Conservation (phyloP, 2,888 invertebrate genomes). For the Drosophila tanythrix region DNA sequence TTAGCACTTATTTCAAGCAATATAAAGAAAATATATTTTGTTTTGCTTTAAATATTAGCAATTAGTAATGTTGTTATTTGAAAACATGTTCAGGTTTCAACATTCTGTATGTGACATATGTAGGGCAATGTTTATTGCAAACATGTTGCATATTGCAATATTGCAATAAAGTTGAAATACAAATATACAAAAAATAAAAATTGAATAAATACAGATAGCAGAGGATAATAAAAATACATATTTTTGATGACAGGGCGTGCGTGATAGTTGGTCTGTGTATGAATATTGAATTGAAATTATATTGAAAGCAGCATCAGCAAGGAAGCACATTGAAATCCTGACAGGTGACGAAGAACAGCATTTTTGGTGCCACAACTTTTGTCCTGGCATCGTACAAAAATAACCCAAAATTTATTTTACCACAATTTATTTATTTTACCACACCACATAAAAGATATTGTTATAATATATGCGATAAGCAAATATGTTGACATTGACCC, state of each 20-base stretch:
- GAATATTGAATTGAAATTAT: slow-evolving; percentile 66
- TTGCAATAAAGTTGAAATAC: slow-evolving; percentile 19
- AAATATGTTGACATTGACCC: slow-evolving; percentile 15
- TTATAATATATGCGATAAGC: background rate
- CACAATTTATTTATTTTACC: background rate
- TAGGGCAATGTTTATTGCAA: slow-evolving; percentile 38
- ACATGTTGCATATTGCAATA: slow-evolving; percentile 52
- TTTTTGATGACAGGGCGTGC: slow-evolving; percentile 4
- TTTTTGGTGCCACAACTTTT: slow-evolving; percentile 12
- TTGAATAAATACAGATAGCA: slow-evolving; percentile 11
- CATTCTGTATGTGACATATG: slow-evolving; percentile 1
- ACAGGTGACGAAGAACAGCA: slow-evolving; percentile 29
- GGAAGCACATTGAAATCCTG: slow-evolving; percentile 45
- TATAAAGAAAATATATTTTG: background rate
- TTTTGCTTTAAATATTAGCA: slow-evolving; percentile 2
- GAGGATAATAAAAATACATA: slow-evolving; percentile 43
- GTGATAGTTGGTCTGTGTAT: slow-evolving; percentile 13
- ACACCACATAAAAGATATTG: slow-evolving; percentile 6
- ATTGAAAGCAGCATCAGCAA: slow-evolving; percentile 55
- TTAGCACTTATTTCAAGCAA: background rate
- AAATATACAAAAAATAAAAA: slow-evolving; percentile 5
- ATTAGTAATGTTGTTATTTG: slow-evolving; percentile 9
- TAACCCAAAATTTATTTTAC: slow-evolving; percentile 32
- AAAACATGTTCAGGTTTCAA: slow-evolving; percentile 5
- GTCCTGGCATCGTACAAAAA: slow-evolving; percentile 34